Percentiles rank a stretch among this genome's conserved stretches.
Conservation (phyloP, 92 coral and sea anemone species). For the Paramuricea clavata region DNA sequence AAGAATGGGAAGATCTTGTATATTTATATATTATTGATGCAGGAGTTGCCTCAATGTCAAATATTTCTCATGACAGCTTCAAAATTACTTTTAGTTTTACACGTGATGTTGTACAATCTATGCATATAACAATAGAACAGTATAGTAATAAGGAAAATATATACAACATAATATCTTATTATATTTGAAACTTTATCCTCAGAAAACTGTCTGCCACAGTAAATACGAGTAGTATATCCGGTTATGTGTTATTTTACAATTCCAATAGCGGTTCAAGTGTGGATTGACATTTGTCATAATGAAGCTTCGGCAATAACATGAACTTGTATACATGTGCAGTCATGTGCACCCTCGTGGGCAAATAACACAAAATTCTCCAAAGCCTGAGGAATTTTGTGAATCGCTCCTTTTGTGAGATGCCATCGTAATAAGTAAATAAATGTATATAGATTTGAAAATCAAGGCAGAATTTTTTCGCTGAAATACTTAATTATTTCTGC, state of each 20-base stretch:
- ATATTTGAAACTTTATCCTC: constrained; percentile 8
- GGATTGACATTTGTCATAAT: not conserved
- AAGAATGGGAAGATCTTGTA: too few species aligned
- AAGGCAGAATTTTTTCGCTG: too few species aligned
- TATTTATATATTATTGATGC: not conserved
- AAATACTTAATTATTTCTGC: too few species aligned
- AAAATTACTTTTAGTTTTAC: not conserved
- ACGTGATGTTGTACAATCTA: too few species aligned
- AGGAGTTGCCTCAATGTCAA: not conserved
- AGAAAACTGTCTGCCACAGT: not conserved
- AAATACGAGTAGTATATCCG: not conserved
- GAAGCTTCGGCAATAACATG: not conserved
- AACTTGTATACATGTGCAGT: not conserved
- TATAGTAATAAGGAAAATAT: not conserved
- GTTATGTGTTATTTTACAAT: not conserved
- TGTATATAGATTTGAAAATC: too few species aligned
- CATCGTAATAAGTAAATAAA: too few species aligned
- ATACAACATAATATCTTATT: not conserved
- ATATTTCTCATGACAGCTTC: not conserved
- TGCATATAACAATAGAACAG: too few species aligned
- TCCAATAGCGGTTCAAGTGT: too few species aligned
- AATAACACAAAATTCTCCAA: not conserved
- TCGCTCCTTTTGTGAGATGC: too few species aligned
- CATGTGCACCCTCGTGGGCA: not conserved
- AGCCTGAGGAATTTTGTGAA: not conserved